Percentiles rank a stretch among this genome's conserved stretches.
Evolutionary conservation across 1,140 invertebrate genomes (phyloP).

Genomic region (Drosophila tropicalis): DNA sequence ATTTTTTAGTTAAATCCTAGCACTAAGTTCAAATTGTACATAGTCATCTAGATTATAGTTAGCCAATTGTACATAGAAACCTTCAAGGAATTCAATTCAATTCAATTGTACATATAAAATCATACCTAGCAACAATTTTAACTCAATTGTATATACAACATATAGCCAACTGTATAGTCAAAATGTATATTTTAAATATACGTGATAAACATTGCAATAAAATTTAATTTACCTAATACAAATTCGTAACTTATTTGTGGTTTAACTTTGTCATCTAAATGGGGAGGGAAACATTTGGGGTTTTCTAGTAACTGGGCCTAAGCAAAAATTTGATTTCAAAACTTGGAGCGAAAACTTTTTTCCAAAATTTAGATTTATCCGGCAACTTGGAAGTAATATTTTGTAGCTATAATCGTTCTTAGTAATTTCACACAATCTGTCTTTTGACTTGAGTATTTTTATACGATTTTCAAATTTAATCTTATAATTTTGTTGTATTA

Average conservation of each 20-base stretch:
- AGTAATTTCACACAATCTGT: too few species aligned
- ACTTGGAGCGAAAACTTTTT: too few species aligned
- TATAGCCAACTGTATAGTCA: conserved; percentile 47
- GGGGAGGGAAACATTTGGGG: too few species aligned
- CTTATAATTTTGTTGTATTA: too few species aligned
- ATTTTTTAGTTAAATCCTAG: conserved; percentile 38
- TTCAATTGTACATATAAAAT: conserved; percentile 41
- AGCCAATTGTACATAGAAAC: conserved; percentile 36
- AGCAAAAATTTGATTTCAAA: too few species aligned
- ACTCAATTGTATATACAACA: conserved; percentile 42
- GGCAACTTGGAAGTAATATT: too few species aligned
- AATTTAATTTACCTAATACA: conserved; percentile 52
- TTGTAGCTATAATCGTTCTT: too few species aligned
- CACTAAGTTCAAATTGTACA: conserved; percentile 43
- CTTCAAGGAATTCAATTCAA: conserved; percentile 26
- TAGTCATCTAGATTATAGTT: conserved; percentile 39
- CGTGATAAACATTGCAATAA: conserved; percentile 68
- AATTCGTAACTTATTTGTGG: not conserved
- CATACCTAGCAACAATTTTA: conserved; percentile 24
- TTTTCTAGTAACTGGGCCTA: too few species aligned
- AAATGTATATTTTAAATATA: conserved; percentile 65
- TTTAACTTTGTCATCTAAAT: too few species aligned
- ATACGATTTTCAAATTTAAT: too few species aligned
- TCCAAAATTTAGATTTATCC: too few species aligned
- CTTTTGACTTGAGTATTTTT: too few species aligned